A percentile compares a stretch with the other conserved stretches of the same genome.
Conservation (phyloP, 37 sponge, comb jelly and placozoan genomes). For the Cliona cf. orientalis region DNA sequence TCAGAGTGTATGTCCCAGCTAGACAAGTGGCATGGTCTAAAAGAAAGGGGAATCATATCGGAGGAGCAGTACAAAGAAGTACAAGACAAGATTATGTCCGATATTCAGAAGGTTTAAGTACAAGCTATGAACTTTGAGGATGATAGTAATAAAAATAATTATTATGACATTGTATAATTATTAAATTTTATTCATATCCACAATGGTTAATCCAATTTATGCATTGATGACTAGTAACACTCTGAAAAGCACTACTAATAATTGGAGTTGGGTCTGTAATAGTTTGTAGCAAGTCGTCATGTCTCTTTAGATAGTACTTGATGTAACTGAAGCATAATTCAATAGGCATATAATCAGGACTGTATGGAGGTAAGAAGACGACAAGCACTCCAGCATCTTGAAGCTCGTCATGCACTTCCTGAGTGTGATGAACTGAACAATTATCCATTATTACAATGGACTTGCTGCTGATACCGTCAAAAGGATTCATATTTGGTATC, state of each 20-base stretch:
- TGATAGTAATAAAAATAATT: too few species aligned
- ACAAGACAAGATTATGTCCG: too few species aligned
- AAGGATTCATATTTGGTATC: slow-evolving; percentile 47
- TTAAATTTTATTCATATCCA: too few species aligned
- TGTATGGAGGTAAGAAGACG: slow-evolving; percentile 40
- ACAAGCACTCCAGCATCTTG: slow-evolving; percentile 20
- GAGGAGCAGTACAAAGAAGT: too few species aligned
- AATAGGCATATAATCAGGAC: slow-evolving; percentile 31
- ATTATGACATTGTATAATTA: too few species aligned
- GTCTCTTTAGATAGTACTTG: slow-evolving; percentile 38
- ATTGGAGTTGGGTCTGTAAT: background rate
- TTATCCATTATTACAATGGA: slow-evolving; percentile 48
- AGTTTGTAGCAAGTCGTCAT: slow-evolving; percentile 40
- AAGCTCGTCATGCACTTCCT: slow-evolving; percentile 10
- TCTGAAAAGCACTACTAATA: slow-evolving; percentile 1
- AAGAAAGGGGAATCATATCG: too few species aligned
- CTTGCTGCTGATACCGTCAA: slow-evolving; percentile 33
- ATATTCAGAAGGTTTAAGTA: too few species aligned
- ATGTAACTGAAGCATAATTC: slow-evolving; percentile 48
- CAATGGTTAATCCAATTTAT: too few species aligned
- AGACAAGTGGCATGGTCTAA: too few species aligned
- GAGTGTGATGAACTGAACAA: slow-evolving; percentile 35
- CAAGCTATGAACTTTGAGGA: too few species aligned
- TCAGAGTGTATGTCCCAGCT: too few species aligned
- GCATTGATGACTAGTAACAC: too few species aligned